Conservation (phyloP, 1,140 invertebrate genomes). For the Drosophila navojoa region DNA sequence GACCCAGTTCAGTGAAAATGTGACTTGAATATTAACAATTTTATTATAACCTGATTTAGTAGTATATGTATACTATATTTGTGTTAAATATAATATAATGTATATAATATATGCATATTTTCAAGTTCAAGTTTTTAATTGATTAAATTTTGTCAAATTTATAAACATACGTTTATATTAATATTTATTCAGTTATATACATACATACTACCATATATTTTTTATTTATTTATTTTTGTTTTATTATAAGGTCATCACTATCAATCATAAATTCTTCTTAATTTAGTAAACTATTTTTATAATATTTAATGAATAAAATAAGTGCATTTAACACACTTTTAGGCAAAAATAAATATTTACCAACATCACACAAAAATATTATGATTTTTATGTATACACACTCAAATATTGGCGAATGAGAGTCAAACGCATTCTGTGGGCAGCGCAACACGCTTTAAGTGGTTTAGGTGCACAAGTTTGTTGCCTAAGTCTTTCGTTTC, state of each 20-base stretch:
- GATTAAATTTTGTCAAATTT: too few relatives aligned
- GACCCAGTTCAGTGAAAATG: not conserved
- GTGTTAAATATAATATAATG: not conserved
- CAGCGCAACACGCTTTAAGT: constrained; percentile 10
- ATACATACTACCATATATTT: too few relatives aligned
- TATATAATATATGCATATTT: not conserved
- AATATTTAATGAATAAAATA: too few relatives aligned
- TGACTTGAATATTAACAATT: not conserved
- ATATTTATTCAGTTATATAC: too few relatives aligned
- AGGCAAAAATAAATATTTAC: not conserved
- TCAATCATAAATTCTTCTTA: too few relatives aligned
- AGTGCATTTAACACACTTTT: too few relatives aligned
- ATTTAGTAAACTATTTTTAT: too few relatives aligned
- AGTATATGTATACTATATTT: not conserved
- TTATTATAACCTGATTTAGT: not conserved
- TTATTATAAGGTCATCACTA: too few relatives aligned
- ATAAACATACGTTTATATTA: too few relatives aligned
- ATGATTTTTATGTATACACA: too few relatives aligned
- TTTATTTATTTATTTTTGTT: too few relatives aligned
- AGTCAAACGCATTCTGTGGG: not conserved
- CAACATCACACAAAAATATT: not conserved
- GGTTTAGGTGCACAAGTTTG: constrained; percentile 50
- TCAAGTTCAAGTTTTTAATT: not conserved
- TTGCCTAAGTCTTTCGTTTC: constrained; percentile 57
- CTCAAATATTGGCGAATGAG: too few relatives aligned